Evolutionary conservation across 1,140 invertebrate genomes (phyloP).

Genomic region (Solenopsis fugax): DNA sequence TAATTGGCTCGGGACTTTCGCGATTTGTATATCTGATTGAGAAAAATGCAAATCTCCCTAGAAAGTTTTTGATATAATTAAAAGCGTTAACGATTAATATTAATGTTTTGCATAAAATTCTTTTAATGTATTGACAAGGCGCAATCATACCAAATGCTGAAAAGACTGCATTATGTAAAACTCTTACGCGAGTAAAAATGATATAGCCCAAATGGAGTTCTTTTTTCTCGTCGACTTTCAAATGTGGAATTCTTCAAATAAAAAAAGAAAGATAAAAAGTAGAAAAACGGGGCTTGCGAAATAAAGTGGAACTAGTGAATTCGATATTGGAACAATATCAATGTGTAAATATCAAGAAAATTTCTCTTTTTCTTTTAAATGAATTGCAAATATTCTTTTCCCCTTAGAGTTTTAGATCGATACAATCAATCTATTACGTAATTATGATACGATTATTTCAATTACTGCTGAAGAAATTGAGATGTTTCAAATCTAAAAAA

Average conservation of each 20-base stretch:
- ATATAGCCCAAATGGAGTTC: constrained; percentile 1
- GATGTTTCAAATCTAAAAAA: constrained; percentile 11
- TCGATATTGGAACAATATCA: constrained; percentile 43
- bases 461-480: not conserved
- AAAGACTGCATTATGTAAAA: not conserved
- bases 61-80: constrained; percentile 25
- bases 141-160: not conserved
- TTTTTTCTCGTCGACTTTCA: constrained; percentile 7
- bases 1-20: not conserved
- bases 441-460: constrained; percentile 6
- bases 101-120: constrained; percentile 17
- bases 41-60: not conserved
- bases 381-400: not conserved
- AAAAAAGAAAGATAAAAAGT: not conserved
- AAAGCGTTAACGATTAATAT: not conserved
- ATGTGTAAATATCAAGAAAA: not conserved
- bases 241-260: constrained; percentile 27
- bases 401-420: not conserved
- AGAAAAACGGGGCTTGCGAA: not conserved
- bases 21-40: not conserved
- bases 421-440: not conserved
- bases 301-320: constrained; percentile 33
- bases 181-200: constrained; percentile 7
- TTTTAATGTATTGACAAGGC: not conserved
- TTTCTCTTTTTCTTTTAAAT: not conserved